Evolutionary conservation across 2,113 vertebrate genomes (phyloP).

Genomic region (Ptyas mucosa): DNA sequence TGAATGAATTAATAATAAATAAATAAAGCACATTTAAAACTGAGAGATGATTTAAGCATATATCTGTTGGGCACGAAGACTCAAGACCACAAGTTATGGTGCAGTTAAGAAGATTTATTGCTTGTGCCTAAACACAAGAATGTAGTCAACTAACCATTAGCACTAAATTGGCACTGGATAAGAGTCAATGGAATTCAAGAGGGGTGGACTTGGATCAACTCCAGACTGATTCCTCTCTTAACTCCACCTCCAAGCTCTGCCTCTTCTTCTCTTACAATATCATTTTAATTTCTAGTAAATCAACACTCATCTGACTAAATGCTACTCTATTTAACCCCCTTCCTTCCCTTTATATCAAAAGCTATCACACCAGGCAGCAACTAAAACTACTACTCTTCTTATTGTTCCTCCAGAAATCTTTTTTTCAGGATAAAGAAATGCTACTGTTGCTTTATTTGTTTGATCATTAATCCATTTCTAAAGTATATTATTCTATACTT

Average conservation of each 20-base stretch:
- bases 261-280: background rate
- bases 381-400: background rate
- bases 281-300: background rate
- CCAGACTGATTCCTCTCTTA: too few species aligned
- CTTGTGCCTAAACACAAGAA: background rate
- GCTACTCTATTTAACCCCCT: background rate
- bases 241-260: too few species aligned
- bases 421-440: background rate
- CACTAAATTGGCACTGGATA: background rate
- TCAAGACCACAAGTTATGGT: background rate
- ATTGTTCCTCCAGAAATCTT: background rate
- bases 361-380: background rate
- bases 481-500: background rate
- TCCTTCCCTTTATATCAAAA: background rate
- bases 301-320: background rate
- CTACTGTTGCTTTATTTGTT: background rate
- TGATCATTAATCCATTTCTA: background rate
- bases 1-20: background rate
- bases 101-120: background rate
- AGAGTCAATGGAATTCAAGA: background rate
- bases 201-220: background rate
- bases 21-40: constrained; percentile 2
- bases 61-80: background rate
- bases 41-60: background rate
- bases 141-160: background rate